Conservation (phyloP, 1,140 invertebrate genomes). For the Diorhabda carinulata region DNA sequence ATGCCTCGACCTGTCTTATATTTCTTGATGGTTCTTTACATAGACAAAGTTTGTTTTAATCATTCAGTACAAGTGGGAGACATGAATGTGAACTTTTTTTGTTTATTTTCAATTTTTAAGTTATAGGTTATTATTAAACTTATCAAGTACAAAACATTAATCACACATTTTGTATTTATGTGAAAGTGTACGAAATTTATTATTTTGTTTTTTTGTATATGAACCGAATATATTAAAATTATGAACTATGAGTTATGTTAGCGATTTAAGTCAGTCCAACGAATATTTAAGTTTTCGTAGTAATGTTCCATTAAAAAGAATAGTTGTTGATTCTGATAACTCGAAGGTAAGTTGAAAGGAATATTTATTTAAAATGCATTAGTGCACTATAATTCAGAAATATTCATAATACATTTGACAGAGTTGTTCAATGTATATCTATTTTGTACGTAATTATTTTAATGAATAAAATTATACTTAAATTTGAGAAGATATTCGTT, state of each 20-base stretch:
- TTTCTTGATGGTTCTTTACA: too few relatives aligned
- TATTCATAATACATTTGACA: too few relatives aligned
- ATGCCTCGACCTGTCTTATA: too few relatives aligned
- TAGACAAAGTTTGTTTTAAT: too few relatives aligned
- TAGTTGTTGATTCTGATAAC: slow-evolving; percentile 74
- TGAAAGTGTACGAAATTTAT: not conserved
- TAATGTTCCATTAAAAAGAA: slow-evolving; percentile 74
- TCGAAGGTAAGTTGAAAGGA: slow-evolving; percentile 58
- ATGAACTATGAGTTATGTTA: slow-evolving; percentile 58
- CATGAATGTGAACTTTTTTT: not conserved
- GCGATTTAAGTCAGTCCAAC: slow-evolving; percentile 68
- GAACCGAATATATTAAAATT: not conserved
- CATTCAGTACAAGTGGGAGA: not conserved
- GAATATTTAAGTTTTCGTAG: slow-evolving; percentile 86
- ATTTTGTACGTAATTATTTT: too few relatives aligned
- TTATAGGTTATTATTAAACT: not conserved
- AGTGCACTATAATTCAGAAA: too few relatives aligned
- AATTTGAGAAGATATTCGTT: too few relatives aligned
- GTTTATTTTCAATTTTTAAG: not conserved
- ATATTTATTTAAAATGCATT: too few relatives aligned
- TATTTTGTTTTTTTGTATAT: not conserved
- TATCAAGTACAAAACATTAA: not conserved
- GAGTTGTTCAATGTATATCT: too few relatives aligned
- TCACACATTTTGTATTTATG: not conserved
- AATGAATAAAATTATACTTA: too few relatives aligned